Base-by-base conservation (phyloP, 1,140 invertebrate genomes). In the Plodia interpunctella region DNA sequence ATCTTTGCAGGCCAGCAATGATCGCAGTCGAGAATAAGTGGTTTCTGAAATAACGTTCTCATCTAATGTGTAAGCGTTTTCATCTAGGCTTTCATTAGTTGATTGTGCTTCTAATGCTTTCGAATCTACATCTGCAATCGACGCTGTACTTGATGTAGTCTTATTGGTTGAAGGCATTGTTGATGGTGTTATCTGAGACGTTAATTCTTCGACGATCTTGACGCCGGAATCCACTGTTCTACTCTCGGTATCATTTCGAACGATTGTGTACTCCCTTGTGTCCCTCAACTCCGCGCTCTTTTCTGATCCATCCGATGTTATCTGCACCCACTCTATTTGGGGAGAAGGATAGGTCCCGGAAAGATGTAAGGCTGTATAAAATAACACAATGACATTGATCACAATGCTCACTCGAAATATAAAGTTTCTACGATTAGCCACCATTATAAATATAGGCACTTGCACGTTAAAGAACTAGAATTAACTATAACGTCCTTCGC, bases 381-480 rank as follows among this genome's bases (percentile, higher is more conserved):
- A 79, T 21, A 95, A 82, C 38, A 94, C 94, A 65, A 91, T 93
- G 52, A 95, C 90, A 74, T 94, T 95, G 55, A 94, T 91, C 52
- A 94, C 91, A 69, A 95, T 93, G 82, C 94, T 95, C 78, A 94
- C 92, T 66, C 93, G 91, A 72, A 95, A 91, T 80, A 94, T 88
- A 92, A 94, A 94, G 81, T 94, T 95, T 65, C 93, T 91, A 63
- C 94, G 91, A 60, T 91, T 89, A 54, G 72, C 77, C 78, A 89
- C 70, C 83, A 88, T 88, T 70, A 66, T 68, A 70, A 70, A 63
- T 55, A 80, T 84, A 86, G 80, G 83, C 87, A 87, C 87, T 89
- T 85, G 68, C 70, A 74, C 65, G 83, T 74, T 2, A 76, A 59
- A 60, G 62, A 80, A 77, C 68, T 79, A 84, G 58, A 64, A 57